Percentiles rank a stretch among this genome's conserved stretches.
Evolutionary conservation across 1,140 invertebrate species (phyloP).

Genomic region (Anthonomus grandis): DNA sequence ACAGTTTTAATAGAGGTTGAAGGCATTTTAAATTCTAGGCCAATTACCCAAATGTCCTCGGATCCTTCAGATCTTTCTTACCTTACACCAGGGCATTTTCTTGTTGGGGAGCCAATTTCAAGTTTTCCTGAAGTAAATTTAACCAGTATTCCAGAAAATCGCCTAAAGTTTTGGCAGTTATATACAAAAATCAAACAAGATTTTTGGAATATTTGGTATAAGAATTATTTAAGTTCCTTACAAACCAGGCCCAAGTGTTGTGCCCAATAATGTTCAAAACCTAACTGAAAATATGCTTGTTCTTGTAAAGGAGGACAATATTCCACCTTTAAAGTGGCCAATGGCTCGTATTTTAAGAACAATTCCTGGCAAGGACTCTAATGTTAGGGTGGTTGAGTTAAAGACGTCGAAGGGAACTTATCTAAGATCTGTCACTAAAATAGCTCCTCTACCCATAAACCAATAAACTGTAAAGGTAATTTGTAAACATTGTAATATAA

Average conservation of each 20-base stretch:
- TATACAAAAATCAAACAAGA: constrained; percentile 24
- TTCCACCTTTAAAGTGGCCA: constrained; percentile 31
- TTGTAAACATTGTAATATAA: too few relatives aligned
- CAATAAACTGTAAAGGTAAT: too few relatives aligned
- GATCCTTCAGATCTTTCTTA: constrained; percentile 33
- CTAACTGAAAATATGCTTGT: constrained; percentile 13
- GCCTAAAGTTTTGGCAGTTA: constrained; percentile 13
- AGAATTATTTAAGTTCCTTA: constrained; percentile 32
- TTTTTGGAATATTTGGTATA: constrained; percentile 38
- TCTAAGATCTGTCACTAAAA: constrained; percentile 3
- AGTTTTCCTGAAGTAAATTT: constrained; percentile 17
- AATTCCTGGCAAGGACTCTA: constrained; percentile 33
- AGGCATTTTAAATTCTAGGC: constrained; percentile 40
- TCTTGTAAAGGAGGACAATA: constrained; percentile 31
- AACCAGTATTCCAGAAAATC: background rate
- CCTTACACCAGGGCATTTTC: constrained; percentile 42
- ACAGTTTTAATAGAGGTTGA: constrained; percentile 34
- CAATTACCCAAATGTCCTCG: constrained; percentile 31
- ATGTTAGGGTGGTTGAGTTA: constrained; percentile 33
- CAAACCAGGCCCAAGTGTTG: constrained; percentile 28
- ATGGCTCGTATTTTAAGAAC: constrained; percentile 34
- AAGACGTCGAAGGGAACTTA: constrained; percentile 30
- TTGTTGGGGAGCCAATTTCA: constrained; percentile 38
- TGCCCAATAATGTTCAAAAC: background rate
- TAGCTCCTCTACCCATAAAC: constrained; percentile 9